phyloP scores from a whole-genome alignment of 2,797 vertebrate genomes.

The Girardinus metallicus region DNA sequence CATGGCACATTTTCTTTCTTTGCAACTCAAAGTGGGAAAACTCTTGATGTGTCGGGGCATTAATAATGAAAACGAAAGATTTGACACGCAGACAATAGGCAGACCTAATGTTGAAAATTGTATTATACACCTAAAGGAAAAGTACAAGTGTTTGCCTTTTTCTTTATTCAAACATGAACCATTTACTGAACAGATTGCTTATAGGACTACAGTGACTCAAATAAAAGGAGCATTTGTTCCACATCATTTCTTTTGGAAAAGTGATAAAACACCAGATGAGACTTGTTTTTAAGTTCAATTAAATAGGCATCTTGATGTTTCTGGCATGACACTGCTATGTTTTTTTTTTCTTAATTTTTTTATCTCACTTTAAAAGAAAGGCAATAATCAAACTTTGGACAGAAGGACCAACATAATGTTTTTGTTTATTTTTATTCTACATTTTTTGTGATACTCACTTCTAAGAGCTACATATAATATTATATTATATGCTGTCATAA shows the following conservation, averaged over 20 bases:
- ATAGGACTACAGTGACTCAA: background rate
- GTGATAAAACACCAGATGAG: background rate
- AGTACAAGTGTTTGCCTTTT: background rate
- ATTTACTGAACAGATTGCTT: background rate
- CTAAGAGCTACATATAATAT: background rate
- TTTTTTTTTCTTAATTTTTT: background rate
- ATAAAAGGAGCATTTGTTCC: background rate
- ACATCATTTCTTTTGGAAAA: background rate
- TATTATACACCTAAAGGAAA: background rate
- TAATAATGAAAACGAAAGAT: slow-evolving; percentile 17
- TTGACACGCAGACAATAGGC: slow-evolving; percentile 3
- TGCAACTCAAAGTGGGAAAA: slow-evolving; percentile 19
- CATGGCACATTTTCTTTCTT: slow-evolving; percentile 15
- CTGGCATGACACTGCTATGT: background rate
- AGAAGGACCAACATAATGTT: background rate
- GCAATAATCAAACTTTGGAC: background rate
- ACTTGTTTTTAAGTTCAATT: background rate
- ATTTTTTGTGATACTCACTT: background rate
- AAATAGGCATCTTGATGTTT: background rate
- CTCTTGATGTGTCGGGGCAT: slow-evolving; percentile 19
- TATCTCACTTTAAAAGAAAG: background rate
- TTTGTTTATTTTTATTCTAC: background rate
- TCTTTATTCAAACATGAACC: background rate
- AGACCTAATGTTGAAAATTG: background rate
- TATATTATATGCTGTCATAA: background rate